Base-by-base conservation (phyloP, 2,113 vertebrate genomes). In the Entomyzon cyanotis region DNA sequence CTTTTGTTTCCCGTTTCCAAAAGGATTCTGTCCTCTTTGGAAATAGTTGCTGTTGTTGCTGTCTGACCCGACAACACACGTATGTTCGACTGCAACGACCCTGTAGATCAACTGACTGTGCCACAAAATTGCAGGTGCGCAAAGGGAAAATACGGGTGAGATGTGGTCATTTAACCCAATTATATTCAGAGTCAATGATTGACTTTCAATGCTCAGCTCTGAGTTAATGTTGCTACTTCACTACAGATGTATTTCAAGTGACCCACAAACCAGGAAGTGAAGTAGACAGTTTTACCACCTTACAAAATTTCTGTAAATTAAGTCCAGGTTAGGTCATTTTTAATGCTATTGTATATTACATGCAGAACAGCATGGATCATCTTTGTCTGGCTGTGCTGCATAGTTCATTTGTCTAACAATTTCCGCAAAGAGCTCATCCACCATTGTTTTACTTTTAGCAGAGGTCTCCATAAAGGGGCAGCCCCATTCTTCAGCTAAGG, bases 381-480 rank as follows among this genome's bases (percentile, higher is more conserved):
- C 99, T 97, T 99, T 99, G 98, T 99, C 99, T 7, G 99, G 99
- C 98, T 99, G 99, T 41, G 99, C 98, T 33, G 99, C 99, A 90
- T 99, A 99, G 99, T 99, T 99, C 99, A 99, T 99, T 97, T 99
- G 99, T 97, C 99, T 98, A 95, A 99, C 99, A 27, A 99, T 99
- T 97, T 99, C 99, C 0, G 99, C 99, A 93, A 99, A 99, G 95
- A 99, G 99, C 98, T 99, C 99, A 90, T 99, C 99, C 97, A 99
- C 99, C 99, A 99, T 99, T 83, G 99, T 99, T 98, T 99, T 99
- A 97, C 99, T 99, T 98, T 99, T 99, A 95, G 99, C 99, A 10
- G 99, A 99, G 22, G 99, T 99, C 98, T 99, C 99, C 98, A 99
- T 99, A 94, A 99, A 99, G n/a, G 99, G 99, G 96, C 99, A 99